A percentile compares a stretch with the other conserved stretches of the same genome.
These are phyloP conservation scores for Rhagoletis pomonella DNA, from an alignment of 1,140 invertebrate genomes.

Conservation along the genomic window DNA sequence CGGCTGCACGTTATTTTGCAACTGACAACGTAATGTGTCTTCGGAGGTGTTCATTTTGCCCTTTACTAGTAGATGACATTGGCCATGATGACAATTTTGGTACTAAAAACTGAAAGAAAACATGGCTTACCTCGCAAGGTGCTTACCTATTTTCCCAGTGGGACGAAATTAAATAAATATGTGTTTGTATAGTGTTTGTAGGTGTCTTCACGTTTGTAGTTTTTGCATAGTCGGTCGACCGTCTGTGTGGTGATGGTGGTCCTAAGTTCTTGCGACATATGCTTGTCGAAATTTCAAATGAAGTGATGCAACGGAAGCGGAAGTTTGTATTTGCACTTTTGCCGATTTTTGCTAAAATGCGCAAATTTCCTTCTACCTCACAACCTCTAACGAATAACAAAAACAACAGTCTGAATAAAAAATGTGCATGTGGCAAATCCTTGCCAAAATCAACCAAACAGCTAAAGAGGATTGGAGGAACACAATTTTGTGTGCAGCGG, in stretches of 20 bases:
- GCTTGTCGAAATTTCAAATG: slow-evolving; percentile 53
- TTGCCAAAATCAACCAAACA: slow-evolving; percentile 47
- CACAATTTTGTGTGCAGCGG: neutral
- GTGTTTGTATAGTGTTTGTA: neutral
- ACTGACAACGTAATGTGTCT: too few relatives aligned
- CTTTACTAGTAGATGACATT: too few relatives aligned
- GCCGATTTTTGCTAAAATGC: slow-evolving; percentile 57
- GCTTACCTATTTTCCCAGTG: too few relatives aligned
- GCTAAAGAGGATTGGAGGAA: slow-evolving; percentile 40
- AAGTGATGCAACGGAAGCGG: slow-evolving; percentile 58
- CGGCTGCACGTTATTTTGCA: too few relatives aligned
- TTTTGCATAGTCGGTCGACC: neutral
- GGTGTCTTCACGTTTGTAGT: neutral
- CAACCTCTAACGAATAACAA: slow-evolving; percentile 4
- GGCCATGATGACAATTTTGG: too few relatives aligned
- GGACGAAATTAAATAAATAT: neutral
- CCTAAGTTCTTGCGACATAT: slow-evolving; percentile 38
- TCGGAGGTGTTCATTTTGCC: too few relatives aligned
- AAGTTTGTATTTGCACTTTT: slow-evolving; percentile 59
- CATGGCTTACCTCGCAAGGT: too few relatives aligned
- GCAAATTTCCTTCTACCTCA: slow-evolving; percentile 53
- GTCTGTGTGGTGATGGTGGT: neutral
- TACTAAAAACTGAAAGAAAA: too few relatives aligned
- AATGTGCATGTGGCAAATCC: slow-evolving; percentile 28
- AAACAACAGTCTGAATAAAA: slow-evolving; percentile 29